Evolutionary conservation across 1,140 invertebrate species (phyloP).

Genomic region (Cydia splendana): DNA sequence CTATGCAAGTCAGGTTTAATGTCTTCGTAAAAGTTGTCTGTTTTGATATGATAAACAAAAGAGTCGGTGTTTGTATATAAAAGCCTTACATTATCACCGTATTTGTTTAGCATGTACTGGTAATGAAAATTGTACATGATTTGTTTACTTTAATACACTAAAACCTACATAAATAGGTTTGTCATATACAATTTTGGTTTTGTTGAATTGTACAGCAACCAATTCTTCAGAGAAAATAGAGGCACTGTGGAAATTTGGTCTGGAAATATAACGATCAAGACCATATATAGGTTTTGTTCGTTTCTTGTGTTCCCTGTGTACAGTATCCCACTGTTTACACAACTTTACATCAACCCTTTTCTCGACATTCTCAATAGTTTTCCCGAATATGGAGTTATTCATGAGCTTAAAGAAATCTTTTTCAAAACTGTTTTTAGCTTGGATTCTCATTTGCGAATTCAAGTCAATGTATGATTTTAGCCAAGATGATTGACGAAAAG

Average conservation of each 20-base stretch:
- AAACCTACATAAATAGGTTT: slow-evolving; percentile 44
- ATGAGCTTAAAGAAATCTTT: slow-evolving; percentile 1
- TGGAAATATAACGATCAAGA: slow-evolving; percentile 41
- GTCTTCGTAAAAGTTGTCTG: slow-evolving; percentile 39
- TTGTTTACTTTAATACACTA: slow-evolving; percentile 36
- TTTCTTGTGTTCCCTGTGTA: background rate
- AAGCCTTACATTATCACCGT: slow-evolving; percentile 27
- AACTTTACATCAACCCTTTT: background rate
- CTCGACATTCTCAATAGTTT: background rate
- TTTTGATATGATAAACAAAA: slow-evolving; percentile 39
- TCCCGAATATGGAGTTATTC: background rate
- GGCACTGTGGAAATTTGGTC: slow-evolving; percentile 57
- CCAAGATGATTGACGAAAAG: background rate
- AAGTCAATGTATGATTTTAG: slow-evolving; percentile 4
- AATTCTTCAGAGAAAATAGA: slow-evolving; percentile 61
- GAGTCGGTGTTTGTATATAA: slow-evolving; percentile 40
- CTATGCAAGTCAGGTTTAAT: slow-evolving; percentile 34
- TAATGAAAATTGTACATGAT: slow-evolving; percentile 42
- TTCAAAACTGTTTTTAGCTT: background rate
- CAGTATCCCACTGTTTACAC: slow-evolving; percentile 37
- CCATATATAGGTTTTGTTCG: slow-evolving; percentile 31
- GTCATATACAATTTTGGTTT: slow-evolving; percentile 51
- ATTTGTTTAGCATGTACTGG: slow-evolving; percentile 33
- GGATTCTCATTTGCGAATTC: background rate
- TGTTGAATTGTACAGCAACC: slow-evolving; percentile 54